Evolutionary conservation across 1,140 invertebrate species (phyloP), one percentile per base, ranked within the genome.

Genomic region (Ridgeia piscesae): DNA sequence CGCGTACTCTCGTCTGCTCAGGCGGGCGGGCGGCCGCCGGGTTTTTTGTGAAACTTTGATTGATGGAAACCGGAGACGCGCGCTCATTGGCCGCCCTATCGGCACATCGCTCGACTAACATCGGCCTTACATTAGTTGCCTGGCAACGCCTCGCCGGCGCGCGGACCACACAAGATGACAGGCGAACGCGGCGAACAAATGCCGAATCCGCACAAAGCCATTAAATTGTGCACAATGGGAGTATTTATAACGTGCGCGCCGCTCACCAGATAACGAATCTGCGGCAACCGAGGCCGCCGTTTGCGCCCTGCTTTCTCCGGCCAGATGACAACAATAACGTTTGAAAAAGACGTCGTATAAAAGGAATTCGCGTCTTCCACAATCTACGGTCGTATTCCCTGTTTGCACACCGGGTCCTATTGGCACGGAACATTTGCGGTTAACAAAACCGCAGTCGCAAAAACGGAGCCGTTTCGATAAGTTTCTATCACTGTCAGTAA

Each of bases 111-210:
- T 94, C 94, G 93, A 93, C 94, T 94, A 94, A 95, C 94, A 94
- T 93, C 94, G 94, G 95, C 94, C 94, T 93, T 92, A 95, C 94
- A 95, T 95, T 95, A 94, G 95, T 95, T 95, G 94, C 95, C 92
- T 93, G 94, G 95, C 95, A 95, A 95, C 95, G 93, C 94, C 95
- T 95, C 95, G 94, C 95, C 95, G 93, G 94, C 94, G 94, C 94
- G 94, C 91, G 93, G 95, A 95, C 95, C 95, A 95, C 95, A 94
- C 95, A 95, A 21, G 58, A 77, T 77, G 58, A 77, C 89, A 90
- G 89, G 35, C 89, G 11, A 90, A 35, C 89, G 34, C 89, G 35
- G 17, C 31, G 34, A 90, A 90, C 89, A 90, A 90, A 35, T 21
- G 58, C 58, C 14, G 58, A 77, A 77, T 77, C 58, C 58, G 58